Base-by-base conservation (phyloP, 2,888 invertebrate species). In the Bugula neritina region DNA sequence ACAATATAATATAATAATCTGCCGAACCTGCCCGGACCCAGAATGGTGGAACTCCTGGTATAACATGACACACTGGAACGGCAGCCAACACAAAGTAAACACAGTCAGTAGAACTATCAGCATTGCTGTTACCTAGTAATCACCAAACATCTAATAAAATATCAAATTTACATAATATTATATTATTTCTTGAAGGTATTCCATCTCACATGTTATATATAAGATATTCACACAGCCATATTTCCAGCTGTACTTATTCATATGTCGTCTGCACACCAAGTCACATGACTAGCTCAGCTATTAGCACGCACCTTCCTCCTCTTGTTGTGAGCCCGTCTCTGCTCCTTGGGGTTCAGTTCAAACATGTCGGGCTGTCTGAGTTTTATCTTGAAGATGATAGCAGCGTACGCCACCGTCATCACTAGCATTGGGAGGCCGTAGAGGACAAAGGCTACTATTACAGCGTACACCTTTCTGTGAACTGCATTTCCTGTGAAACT, bases 31-130 rank as follows among this genome's bases (percentile, higher is more conserved):
- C n/a, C n/a, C n/a, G n/a, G n/a, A n/a, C n/a, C n/a, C n/a, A n/a
- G n/a, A n/a, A n/a, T 25, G 63, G 27, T 78, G 74, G 17, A 82
- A 74, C 69, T 80, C 79, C 25, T 80, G 77, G 1, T 84, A 77
- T 23, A 85, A 76, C 72, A 84, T 82, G 78, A 85, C 85, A 1
- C 83, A 78, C 75, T 86, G 86, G 23, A 85, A 79, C 0, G 86
- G 86, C 73, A 86, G 77, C 86, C 86, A 86, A 72, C 85, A 86
- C 13, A 86, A 76, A 1, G 84, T 84, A 77, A 86, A 86, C 73
- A 85, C 77, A 21, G 82, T 80, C 25, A 86, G 86, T 27, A 86
- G 86, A 13, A 85, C 84, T 27, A 84, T 80, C 74, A 84, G 76
- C 83, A 84, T 84, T 76, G 84, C 83, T 13, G 84, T 81, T 5